Conservation (phyloP, 2,888 invertebrate genomes). For the Oasisia sp. region DNA sequence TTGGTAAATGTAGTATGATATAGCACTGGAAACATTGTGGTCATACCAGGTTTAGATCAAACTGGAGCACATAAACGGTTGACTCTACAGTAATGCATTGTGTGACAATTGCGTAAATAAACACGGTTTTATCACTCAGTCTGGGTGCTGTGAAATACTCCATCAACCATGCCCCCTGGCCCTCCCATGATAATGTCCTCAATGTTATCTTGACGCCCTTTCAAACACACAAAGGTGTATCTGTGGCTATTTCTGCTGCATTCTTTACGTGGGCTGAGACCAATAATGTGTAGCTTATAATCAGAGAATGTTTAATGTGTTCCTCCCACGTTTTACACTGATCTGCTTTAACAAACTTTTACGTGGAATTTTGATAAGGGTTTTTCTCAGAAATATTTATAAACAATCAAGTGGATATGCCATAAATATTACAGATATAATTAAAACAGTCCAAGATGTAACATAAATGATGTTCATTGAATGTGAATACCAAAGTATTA, state of each 20-base stretch:
- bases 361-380: background rate
- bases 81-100: background rate
- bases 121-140: background rate
- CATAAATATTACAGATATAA: no score
- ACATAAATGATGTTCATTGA: background rate
- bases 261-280: background rate
- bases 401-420: background rate
- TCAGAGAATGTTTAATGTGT: background rate
- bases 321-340: background rate
- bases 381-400: background rate
- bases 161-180: background rate
- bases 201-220: background rate
- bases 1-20: background rate
- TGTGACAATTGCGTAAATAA: background rate
- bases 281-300: background rate
- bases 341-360: background rate
- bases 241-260: background rate
- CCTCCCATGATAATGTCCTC: background rate
- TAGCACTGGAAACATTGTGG: background rate
- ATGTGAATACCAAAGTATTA: background rate
- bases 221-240: background rate
- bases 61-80: background rate
- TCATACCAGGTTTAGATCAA: background rate
- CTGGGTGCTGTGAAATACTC: background rate
- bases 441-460: background rate